Conservation (phyloP, 1,140 invertebrate genomes). For the Leptinotarsa lineolata region DNA sequence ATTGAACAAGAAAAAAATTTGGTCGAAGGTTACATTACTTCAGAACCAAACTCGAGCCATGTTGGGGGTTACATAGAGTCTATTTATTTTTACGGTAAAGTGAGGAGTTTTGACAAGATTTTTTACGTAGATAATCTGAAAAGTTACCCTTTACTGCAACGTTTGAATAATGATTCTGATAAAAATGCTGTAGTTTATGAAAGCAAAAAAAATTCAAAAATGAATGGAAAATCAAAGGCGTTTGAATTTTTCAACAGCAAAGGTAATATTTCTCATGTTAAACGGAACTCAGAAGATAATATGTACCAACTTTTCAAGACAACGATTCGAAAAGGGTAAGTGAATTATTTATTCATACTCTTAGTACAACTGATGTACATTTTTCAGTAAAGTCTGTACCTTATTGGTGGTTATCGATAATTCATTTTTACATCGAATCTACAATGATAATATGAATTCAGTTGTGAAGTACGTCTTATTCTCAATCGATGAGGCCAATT, state of each 20-base stretch:
- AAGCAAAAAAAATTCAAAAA: slow-evolving; percentile 3
- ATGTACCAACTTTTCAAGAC: not conserved
- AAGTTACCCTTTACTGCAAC: not conserved
- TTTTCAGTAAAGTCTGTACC: slow-evolving; percentile 34
- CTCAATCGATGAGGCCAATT: slow-evolving; percentile 40
- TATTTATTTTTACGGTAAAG: slow-evolving; percentile 35
- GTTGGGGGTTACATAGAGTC: slow-evolving; percentile 36
- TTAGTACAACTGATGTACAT: no score
- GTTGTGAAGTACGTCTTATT: slow-evolving; percentile 34
- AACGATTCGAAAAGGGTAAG: not conserved
- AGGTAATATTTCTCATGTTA: not conserved
- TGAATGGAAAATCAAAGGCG: not conserved
- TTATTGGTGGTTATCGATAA: slow-evolving; percentile 37
- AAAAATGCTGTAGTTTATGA: slow-evolving; percentile 33
- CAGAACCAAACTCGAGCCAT: slow-evolving; percentile 28
- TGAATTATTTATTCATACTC: not conserved
- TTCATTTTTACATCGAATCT: slow-evolving; percentile 32
- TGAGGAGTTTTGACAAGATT: slow-evolving; percentile 25
- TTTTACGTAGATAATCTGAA: slow-evolving; percentile 35
- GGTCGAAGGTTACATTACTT: slow-evolving; percentile 7
- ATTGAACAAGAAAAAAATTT: not conserved
- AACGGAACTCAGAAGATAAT: not conserved
- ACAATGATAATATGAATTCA: slow-evolving; percentile 27
- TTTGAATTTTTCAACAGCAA: no score
- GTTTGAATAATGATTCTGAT: not conserved